Evolutionary conservation across 2,113 vertebrate genomes (phyloP), one percentile per base, ranked within the genome.

Genomic region (Crotophaga sulcirostris): DNA sequence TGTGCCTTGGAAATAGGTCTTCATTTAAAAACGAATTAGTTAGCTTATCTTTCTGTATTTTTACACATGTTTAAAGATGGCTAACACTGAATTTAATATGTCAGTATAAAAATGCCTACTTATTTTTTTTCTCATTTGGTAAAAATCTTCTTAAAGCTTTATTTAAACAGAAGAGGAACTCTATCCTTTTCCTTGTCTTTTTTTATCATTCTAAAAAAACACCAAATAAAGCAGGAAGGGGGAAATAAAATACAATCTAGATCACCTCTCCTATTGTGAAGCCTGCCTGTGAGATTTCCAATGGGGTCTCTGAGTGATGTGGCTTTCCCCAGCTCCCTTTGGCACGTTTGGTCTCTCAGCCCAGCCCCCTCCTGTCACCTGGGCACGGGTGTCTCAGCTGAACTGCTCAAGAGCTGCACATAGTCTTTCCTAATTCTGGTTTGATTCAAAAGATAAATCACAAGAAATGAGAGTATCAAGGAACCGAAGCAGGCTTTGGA

Each of bases 1-100:
- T 96, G 96, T 96, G 72, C 93, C 86, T 97, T 96, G 96, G 95
- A 96, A 92, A 75, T 72, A 72, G 16, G 73, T 90, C 64, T 90
- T 94, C 5, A 92, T 94, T 94, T 92, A 84, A 95, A 95, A 97
- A 96, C 90, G 94, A 95, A 95, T 96, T 86, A 86, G 92, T 92
- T 90, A 94, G 93, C 92, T 93, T 94, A 97, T 76, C 56, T 94
- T 94, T 93, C 76, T 89, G 55, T 92, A 75, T 84, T 96, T 95
- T 94, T 64, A 81, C 84, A 89, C 89, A 73, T 87, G 80, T 92
- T 96, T 93, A 87, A 94, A 78, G 47, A 94, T 89, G 83, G 83
- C 54, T 72, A 72, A 87, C 1, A 1, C 14, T 31, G 69, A 92
- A 81, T 78, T 92, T 68, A 81, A 93, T 93, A 81, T 29, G 20